phyloP scores from a whole-genome alignment of 2,113 vertebrate genomes.

The Kryptolebias marmoratus region DNA sequence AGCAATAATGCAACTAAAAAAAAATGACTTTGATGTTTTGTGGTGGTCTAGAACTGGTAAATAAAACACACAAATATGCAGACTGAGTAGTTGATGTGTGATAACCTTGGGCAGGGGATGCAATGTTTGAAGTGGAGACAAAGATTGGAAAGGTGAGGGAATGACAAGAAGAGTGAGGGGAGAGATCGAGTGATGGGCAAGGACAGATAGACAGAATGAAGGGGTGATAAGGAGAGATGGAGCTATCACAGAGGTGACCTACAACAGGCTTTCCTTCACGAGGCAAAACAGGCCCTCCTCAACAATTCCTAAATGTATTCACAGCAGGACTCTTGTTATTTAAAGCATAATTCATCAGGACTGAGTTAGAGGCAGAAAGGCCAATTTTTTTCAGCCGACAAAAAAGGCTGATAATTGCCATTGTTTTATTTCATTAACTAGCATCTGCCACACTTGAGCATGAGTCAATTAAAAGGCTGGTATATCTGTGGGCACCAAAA shows the following conservation, averaged over 20 bases:
- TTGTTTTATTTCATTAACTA: not conserved
- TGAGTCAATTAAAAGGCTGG: no score
- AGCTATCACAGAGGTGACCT: conserved; percentile 72
- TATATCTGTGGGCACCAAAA: no score
- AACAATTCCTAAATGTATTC: conserved; percentile 10
- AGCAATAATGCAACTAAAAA: conserved; percentile 26
- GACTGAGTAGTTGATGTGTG: conserved; percentile 34
- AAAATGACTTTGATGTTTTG: conserved; percentile 43
- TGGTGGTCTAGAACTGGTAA: conserved; percentile 36
- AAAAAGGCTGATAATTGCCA: not conserved
- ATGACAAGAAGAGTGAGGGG: conserved; percentile 55
- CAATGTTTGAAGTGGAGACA: conserved; percentile 58
- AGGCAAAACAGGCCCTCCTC: conserved; percentile 32
- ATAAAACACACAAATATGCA: conserved; percentile 26
- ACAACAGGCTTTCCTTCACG: conserved; percentile 52
- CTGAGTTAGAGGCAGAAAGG: not conserved
- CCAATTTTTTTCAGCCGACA: not conserved
- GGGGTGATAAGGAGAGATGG: conserved; percentile 71
- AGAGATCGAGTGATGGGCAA: conserved; percentile 70
- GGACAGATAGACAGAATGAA: conserved; percentile 73
- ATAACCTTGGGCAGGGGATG: conserved; percentile 69
- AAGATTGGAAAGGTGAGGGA: conserved; percentile 71
- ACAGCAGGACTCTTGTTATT: conserved; percentile 21
- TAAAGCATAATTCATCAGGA: not conserved
- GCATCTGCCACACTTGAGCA: not conserved